phyloP scores from a whole-genome alignment of 1,140 invertebrate genomes.

The Pseudoatta argentina region DNA sequence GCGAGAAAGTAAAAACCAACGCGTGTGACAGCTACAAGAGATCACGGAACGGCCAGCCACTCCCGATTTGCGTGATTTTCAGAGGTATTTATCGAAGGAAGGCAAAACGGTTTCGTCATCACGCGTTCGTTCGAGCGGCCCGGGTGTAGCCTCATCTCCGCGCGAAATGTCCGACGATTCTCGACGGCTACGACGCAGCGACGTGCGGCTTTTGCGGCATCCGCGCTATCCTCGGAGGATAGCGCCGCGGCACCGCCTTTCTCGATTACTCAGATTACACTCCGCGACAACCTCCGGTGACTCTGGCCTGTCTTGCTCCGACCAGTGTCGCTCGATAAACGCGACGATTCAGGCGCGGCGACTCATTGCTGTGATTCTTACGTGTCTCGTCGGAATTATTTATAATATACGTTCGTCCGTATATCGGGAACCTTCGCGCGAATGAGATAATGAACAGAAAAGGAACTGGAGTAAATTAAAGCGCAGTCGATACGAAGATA shows the following conservation, averaged over 20 bases:
- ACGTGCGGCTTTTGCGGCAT: not conserved
- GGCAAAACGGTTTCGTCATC: slow-evolving; percentile 1
- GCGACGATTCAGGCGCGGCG: not conserved
- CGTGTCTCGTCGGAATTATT: not conserved
- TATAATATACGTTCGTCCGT: not conserved
- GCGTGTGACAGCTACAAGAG: slow-evolving; percentile 36
- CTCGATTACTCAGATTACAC: slow-evolving; percentile 67
- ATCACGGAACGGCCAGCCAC: slow-evolving; percentile 12
- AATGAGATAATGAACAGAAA: not conserved
- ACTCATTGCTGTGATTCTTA: not conserved
- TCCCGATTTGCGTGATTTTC: not conserved
- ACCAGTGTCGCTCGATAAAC: not conserved
- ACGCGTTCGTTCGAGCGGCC: not conserved
- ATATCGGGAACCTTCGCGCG: not conserved
- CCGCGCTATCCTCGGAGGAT: slow-evolving; percentile 48
- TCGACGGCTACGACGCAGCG: not conserved
- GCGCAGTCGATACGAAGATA: not conserved
- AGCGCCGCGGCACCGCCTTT: slow-evolving; percentile 77
- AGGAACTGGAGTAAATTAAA: not conserved
- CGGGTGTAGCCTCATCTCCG: not conserved
- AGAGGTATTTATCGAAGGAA: slow-evolving; percentile 59
- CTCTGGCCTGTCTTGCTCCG: not conserved
- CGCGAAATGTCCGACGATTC: not conserved
- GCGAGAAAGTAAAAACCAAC: slow-evolving; percentile 64
- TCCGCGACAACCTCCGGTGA: not conserved